A percentile compares a stretch with the other conserved stretches of the same genome.
Evolutionary conservation across 2,113 vertebrate genomes (phyloP).

Genomic region (Mobula hypostoma): DNA sequence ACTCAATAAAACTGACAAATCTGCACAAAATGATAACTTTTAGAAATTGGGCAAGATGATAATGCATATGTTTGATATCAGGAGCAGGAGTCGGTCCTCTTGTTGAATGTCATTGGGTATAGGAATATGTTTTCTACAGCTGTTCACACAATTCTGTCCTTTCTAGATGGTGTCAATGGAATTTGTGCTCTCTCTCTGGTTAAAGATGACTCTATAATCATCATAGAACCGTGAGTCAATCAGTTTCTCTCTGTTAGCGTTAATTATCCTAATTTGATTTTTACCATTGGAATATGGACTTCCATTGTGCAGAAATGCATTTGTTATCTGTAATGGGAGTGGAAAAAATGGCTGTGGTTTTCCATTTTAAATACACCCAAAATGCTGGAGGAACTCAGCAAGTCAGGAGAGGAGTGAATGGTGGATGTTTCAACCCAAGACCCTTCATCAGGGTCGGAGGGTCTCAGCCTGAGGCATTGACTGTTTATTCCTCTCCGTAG

Average conservation of each 20-base stretch:
- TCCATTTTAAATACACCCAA: too few species aligned
- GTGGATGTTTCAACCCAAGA: too few species aligned
- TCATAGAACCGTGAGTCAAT: constrained; percentile 58
- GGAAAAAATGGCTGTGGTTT: background rate
- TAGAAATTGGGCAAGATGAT: background rate
- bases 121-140: background rate
- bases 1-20: background rate
- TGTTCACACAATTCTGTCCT: background rate
- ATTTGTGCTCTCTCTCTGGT: constrained; percentile 47
- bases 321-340: background rate
- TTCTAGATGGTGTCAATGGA: constrained; percentile 42
- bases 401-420: too few species aligned
- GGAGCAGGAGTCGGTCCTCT: too few species aligned
- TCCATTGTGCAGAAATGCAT: background rate
- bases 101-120: background rate
- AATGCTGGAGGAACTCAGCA: too few species aligned
- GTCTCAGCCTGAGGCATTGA: too few species aligned
- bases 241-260: background rate
- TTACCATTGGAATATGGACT: background rate
- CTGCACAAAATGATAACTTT: background rate
- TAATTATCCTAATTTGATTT: background rate
- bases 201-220: constrained; percentile 54
- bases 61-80: background rate
- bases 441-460: too few species aligned
- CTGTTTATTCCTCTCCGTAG: too few species aligned